Base-by-base conservation (phyloP, 2,113 vertebrate species). In the Chionomys nivalis region DNA sequence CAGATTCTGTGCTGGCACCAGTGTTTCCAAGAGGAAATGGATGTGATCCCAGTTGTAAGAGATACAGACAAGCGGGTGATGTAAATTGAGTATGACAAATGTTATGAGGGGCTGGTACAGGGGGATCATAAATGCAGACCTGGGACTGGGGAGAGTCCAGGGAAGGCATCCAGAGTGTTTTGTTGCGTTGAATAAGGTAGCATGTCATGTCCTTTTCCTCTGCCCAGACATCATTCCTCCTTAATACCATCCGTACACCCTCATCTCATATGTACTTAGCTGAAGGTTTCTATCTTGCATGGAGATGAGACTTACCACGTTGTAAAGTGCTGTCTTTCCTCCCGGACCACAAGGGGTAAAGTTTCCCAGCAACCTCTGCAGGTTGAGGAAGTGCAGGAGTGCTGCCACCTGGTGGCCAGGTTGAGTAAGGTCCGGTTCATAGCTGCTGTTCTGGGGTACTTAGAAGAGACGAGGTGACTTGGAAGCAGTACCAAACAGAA, bases 381-480 rank as follows among this genome's bases (percentile, higher is more conserved):
- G 61, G 36, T 42, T 14, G 33, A 42, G 87, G 75, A 31, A 66
- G 7, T 83, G n/a, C 87, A 91, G 26, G 83, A 91, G 75, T 66
- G 90, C 70, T 36, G 85, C 95, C 95, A 76, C 85, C 92, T 95
- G 96, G 85, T 97, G 95, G 96, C 36, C 65, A 21, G 9, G 1
- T 23, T 19, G 85, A 49, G 28, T 83, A 79, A 7, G 36, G 5
- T 55, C 52, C 12, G 1, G 28, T 49, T 73, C 31, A 72, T 47
- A n/a, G 21, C 49, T 61, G 44, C 44, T 49, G 52, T 61, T 87
- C 36, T 39, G 42, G 89, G 55, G 31, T 55, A 39, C 42, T 33
- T 33, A 28, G 17, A 39, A 75, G 83, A 61, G 47, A 66, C 58
- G 47, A 3, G 10, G 24, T 36, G 82, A 52, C 63, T 12, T n/a